These are phyloP conservation scores for Ceryle rudis DNA, from an alignment of 2,797 vertebrate genomes.

Conservation along the genomic window DNA sequence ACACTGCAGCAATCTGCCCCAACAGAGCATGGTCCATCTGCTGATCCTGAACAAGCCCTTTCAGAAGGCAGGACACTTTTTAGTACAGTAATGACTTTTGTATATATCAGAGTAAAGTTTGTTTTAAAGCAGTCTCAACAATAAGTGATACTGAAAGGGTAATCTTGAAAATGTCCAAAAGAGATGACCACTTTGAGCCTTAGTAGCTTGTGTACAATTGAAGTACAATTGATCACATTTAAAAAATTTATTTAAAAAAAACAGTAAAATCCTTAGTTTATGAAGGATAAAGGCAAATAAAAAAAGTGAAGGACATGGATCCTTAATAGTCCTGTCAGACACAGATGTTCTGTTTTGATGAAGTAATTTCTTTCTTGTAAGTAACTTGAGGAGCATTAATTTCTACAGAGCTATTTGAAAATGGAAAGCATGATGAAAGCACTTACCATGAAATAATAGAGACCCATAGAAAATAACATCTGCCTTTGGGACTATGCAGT, in stretches of 20 bases:
- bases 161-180: background rate
- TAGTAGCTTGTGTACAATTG: background rate
- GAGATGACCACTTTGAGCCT: background rate
- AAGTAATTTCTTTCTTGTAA: background rate
- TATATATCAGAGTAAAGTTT: background rate
- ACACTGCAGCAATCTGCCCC: background rate
- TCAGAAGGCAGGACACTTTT: background rate
- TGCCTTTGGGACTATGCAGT: background rate
- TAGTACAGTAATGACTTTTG: fast-evolving
- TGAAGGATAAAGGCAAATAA: background rate
- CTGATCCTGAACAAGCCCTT: background rate
- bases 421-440: background rate
- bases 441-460: background rate
- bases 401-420: background rate
- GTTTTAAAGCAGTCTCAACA: background rate
- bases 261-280: background rate
- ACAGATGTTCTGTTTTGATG: background rate
- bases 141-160: background rate
- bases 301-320: background rate
- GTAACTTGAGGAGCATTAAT: background rate
- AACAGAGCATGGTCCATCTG: background rate
- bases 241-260: background rate
- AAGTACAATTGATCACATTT: background rate
- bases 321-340: background rate
- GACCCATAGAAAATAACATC: background rate